phyloP scores from a whole-genome alignment of 1,140 invertebrate species.

The Aphaenogaster rudis region DNA sequence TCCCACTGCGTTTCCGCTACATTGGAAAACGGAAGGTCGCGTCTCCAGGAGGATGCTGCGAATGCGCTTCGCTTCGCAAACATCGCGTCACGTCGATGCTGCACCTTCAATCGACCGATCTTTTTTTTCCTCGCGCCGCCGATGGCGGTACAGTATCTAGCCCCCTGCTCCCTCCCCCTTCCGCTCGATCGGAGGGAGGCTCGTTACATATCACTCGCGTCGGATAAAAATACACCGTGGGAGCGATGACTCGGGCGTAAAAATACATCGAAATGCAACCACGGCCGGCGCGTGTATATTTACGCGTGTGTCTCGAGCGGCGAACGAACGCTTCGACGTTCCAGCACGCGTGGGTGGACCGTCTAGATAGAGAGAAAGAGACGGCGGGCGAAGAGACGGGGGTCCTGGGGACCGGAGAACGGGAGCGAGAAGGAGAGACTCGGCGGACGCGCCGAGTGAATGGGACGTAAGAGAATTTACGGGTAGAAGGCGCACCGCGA shows the following conservation, averaged over 20 bases:
- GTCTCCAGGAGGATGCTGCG: neutral
- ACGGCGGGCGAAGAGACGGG: conserved; percentile 28
- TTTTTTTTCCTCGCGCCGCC: conserved; percentile 19
- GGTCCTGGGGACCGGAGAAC: neutral
- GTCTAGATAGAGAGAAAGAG: conserved; percentile 17
- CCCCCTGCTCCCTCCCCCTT: neutral
- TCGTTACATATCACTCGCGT: conserved; percentile 84
- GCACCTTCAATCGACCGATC: conserved; percentile 44
- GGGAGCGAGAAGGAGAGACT: conserved; percentile 67
- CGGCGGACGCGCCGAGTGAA: conserved; percentile 72
- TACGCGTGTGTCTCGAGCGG: conserved; percentile 67
- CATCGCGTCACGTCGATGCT: neutral
- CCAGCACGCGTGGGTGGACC: conserved; percentile 40
- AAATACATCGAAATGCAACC: conserved; percentile 84
- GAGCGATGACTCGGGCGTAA: conserved; percentile 86
- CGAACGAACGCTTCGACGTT: conserved; percentile 62
- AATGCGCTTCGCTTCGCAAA: conserved; percentile 22
- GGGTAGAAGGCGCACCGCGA: conserved; percentile 8
- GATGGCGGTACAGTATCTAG: conserved; percentile 5
- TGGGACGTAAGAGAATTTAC: conserved; percentile 75
- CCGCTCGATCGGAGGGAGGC: conserved; percentile 65
- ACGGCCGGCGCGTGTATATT: conserved; percentile 60
- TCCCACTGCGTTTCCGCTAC: neutral
- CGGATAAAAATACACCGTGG: conserved; percentile 86
- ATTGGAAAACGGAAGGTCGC: neutral